These are phyloP conservation scores for Hemithea aestivaria DNA, from an alignment of 2,888 invertebrate genomes.

Conservation along the genomic window DNA sequence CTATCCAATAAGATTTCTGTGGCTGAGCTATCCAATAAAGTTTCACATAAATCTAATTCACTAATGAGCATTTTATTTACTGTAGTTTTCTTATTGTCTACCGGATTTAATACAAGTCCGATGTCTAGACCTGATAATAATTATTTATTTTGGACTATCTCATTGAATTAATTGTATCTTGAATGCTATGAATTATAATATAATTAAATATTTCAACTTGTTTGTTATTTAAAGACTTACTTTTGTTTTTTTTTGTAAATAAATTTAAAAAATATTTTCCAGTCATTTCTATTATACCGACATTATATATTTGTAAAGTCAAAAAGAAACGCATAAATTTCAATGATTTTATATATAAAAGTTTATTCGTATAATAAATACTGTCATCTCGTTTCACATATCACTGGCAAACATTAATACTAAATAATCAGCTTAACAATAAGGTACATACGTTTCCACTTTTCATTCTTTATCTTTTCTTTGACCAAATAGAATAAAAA, in stretches of 20 bases:
- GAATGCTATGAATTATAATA: too few species aligned
- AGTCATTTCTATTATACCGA: too few species aligned
- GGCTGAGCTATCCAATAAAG: too few species aligned
- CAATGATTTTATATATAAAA: slow-evolving; percentile 16
- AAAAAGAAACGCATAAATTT: not conserved
- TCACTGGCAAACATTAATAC: slow-evolving; percentile 46
- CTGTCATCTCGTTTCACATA: slow-evolving; percentile 33
- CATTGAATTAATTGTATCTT: too few species aligned
- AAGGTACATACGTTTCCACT: slow-evolving; percentile 8
- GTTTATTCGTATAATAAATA: slow-evolving; percentile 74
- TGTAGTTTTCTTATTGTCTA: not conserved
- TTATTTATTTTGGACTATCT: too few species aligned
- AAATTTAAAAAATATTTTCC: too few species aligned
- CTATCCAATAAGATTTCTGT: too few species aligned
- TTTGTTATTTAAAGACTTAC: too few species aligned
- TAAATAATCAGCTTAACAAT: slow-evolving; percentile 27
- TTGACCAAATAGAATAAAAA: slow-evolving; percentile 2
- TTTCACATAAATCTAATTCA: slow-evolving; percentile 9
- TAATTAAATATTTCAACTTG: too few species aligned
- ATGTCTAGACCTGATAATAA: slow-evolving; percentile 6
- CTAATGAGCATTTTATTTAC: slow-evolving; percentile 5
- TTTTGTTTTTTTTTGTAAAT: too few species aligned
- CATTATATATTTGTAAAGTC: too few species aligned
- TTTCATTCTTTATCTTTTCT: slow-evolving; percentile 8
- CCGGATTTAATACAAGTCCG: not conserved